Evolutionary conservation across 1,140 invertebrate species (phyloP).

Genomic region (Subanguina moxae): DNA sequence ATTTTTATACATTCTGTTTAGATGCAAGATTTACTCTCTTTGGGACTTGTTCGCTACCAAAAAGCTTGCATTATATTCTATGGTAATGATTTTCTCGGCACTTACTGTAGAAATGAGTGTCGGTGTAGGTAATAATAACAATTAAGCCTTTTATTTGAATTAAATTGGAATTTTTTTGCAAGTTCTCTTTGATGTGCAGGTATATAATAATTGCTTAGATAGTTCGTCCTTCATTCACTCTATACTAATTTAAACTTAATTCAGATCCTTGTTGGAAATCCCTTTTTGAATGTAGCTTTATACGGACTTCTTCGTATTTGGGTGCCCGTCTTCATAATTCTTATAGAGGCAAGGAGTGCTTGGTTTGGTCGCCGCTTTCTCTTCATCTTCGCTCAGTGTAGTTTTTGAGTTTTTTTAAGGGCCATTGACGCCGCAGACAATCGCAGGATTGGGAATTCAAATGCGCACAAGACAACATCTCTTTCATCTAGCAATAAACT

Average conservation of each 20-base stretch:
- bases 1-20: constrained; percentile 9
- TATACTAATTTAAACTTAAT: too few species aligned
- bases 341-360: constrained; percentile 33
- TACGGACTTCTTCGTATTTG: constrained; percentile 40
- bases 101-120: constrained; percentile 44
- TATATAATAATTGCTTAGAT: not conserved
- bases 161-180: too few species aligned
- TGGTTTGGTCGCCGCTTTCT: constrained; percentile 37
- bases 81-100: constrained; percentile 46
- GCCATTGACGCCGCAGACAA: too few species aligned
- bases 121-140: too few species aligned
- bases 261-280: constrained; percentile 41
- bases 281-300: constrained; percentile 42
- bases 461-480: too few species aligned
- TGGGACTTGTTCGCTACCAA: constrained; percentile 39
- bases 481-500: too few species aligned
- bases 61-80: constrained; percentile 34
- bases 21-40: constrained; percentile 37
- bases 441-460: too few species aligned
- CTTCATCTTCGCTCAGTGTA: constrained; percentile 44
- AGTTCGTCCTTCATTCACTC: too few species aligned
- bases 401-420: too few species aligned
- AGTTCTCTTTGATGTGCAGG: constrained; percentile 48
- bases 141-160: too few species aligned
- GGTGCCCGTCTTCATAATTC: constrained; percentile 43